Conservation (phyloP, 2,113 vertebrate species). For the Bagarius yarrelli region DNA sequence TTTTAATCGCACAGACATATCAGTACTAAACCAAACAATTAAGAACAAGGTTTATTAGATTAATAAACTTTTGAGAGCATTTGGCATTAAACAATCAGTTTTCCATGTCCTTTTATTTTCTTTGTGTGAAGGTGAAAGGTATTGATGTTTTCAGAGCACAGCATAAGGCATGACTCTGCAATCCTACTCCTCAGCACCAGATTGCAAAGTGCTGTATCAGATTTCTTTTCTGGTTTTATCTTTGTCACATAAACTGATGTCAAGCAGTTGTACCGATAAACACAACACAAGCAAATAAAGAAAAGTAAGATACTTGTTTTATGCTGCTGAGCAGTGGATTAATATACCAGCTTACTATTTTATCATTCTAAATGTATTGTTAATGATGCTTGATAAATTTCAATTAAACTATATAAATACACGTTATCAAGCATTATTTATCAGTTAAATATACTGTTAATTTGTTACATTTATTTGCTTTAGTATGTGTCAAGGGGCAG, state of each 20-base stretch:
- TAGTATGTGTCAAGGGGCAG: neutral
- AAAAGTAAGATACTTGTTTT: neutral
- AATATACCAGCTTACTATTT: neutral
- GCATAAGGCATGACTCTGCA: conserved; percentile 68
- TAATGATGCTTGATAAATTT: neutral
- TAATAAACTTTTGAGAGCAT: neutral
- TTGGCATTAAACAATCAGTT: neutral
- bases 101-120: conserved; percentile 11
- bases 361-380: neutral
- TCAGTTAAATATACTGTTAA: neutral
- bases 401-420: neutral
- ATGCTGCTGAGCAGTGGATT: neutral
- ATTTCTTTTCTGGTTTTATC: conserved; percentile 44
- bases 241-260: conserved; percentile 9
- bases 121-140: conserved; percentile 67
- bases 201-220: conserved; percentile 42
- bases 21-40: neutral
- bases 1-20: too few relatives aligned
- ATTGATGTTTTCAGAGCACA: conserved; percentile 63
- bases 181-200: conserved; percentile 56
- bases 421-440: neutral
- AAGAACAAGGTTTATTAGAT: neutral
- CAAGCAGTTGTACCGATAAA: conserved; percentile 6
- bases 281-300: neutral
- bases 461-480: neutral